Percentiles rank a stretch among this genome's conserved stretches.
Evolutionary conservation across 2,888 invertebrate species (phyloP).

Genomic region (Sceliomorpha sp.): DNA sequence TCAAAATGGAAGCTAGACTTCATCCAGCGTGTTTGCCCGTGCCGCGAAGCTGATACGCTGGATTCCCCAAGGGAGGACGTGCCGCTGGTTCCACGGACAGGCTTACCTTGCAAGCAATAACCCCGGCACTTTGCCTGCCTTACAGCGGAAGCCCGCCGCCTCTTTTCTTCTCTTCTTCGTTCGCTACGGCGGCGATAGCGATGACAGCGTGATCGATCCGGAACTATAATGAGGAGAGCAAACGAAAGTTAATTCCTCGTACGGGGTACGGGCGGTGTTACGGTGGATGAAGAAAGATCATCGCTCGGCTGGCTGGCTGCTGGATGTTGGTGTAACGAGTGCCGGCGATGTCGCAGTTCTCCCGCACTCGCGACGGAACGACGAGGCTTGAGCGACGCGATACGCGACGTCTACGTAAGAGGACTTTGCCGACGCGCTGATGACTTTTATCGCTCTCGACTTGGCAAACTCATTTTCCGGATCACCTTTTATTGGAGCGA

Average conservation of each 20-base stretch:
- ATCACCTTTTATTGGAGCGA: conserved; percentile 15
- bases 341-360: conserved; percentile 8
- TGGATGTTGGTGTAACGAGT: conserved; percentile 35
- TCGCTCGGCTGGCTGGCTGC: conserved; percentile 9
- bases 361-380: not conserved
- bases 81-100: conserved; percentile 72
- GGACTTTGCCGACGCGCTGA: conserved; percentile 6
- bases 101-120: conserved; percentile 71
- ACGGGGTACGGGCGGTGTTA: conserved; percentile 26
- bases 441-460: conserved; percentile 24
- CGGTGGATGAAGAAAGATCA: conserved; percentile 43
- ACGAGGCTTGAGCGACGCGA: not conserved
- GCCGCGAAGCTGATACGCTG: conserved; percentile 65
- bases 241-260: conserved; percentile 63
- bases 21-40: conserved; percentile 68
- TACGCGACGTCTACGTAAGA: not conserved
- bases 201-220: conserved; percentile 63
- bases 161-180: conserved; percentile 25
- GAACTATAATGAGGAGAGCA: conserved; percentile 66
- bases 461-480: conserved; percentile 29
- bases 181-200: conserved; percentile 40
- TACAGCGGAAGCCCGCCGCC: conserved; percentile 15
- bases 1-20: conserved; percentile 67
- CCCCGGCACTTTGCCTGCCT: conserved; percentile 53
- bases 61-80: conserved; percentile 76